Evolutionary conservation across 2,888 invertebrate species (phyloP).

Genomic region (Cremastinae sp.): DNA sequence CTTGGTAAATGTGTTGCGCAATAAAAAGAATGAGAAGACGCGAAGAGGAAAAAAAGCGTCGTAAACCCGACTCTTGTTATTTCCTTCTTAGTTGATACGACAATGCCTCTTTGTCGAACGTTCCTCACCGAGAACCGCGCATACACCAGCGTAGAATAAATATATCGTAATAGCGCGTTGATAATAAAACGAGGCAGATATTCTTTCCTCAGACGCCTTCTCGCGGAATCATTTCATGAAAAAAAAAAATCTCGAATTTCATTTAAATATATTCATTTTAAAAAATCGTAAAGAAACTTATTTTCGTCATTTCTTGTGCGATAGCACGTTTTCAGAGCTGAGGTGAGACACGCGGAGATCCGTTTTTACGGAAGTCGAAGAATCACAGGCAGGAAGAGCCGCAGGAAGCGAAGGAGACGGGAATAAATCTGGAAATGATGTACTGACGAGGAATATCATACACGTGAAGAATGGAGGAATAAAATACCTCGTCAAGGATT

Average conservation of each 20-base stretch:
- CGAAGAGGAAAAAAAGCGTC: conserved; percentile 14
- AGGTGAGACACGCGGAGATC: no score
- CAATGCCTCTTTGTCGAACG: conserved; percentile 25
- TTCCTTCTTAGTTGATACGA: conserved; percentile 37
- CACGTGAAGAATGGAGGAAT: neutral
- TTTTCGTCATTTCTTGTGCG: no score
- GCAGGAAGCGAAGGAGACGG: neutral
- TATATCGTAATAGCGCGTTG: neutral
- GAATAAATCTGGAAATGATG: neutral
- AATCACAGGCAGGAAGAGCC: no score
- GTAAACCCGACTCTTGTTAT: conserved; percentile 28
- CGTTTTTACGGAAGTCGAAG: no score
- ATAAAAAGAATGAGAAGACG: conserved; percentile 10
- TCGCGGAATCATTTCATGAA: conserved; percentile 3
- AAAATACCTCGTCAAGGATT: neutral
- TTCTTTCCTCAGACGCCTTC: neutral
- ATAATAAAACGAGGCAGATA: neutral
- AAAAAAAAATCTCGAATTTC: neutral
- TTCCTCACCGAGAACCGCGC: conserved; percentile 13
- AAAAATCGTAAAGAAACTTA: no score
- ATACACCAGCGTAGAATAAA: neutral
- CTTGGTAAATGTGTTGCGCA: conserved; percentile 39
- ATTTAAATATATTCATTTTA: no score
- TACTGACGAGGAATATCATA: no score
- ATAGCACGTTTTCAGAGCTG: no score